Evolutionary conservation across 2,113 vertebrate species (phyloP).

Genomic region (Sceloporus tristichus): DNA sequence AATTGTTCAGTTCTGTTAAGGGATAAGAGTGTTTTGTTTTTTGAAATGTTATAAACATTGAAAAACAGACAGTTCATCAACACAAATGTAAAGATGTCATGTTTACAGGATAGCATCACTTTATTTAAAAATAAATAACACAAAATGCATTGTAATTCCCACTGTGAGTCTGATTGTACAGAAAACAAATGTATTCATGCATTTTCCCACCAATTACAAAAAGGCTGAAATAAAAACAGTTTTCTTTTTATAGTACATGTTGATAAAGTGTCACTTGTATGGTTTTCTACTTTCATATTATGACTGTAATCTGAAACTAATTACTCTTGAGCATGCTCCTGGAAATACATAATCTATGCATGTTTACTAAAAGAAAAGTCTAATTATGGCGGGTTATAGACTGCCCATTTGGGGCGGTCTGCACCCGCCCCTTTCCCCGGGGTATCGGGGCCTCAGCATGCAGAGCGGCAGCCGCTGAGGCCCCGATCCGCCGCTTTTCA

Average conservation of each 20-base stretch:
- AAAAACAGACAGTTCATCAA: neutral
- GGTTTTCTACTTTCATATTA: neutral
- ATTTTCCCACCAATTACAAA: neutral
- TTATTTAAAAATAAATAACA: constrained; percentile 9
- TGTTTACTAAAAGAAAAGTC: neutral
- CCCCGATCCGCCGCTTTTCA: too few relatives aligned
- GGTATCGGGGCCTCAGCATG: too few relatives aligned
- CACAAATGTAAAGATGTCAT: neutral
- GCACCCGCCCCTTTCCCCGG: too few relatives aligned
- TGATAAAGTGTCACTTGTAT: neutral
- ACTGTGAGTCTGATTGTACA: neutral
- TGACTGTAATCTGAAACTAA: neutral
- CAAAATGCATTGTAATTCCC: constrained; percentile 33
- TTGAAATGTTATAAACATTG: neutral
- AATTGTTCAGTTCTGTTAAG: neutral
- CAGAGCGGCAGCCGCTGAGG: too few relatives aligned
- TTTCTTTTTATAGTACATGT: neutral
- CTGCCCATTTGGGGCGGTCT: too few relatives aligned
- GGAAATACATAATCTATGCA: neutral
- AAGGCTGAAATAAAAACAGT: constrained; percentile 20
- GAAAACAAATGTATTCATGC: constrained; percentile 22
- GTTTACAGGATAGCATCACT: neutral
- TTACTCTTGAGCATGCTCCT: neutral
- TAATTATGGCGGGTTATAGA: too few relatives aligned
- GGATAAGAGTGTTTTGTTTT: neutral